Conservation (phyloP, 2,797 vertebrate genomes). For the Mycteria americana region DNA sequence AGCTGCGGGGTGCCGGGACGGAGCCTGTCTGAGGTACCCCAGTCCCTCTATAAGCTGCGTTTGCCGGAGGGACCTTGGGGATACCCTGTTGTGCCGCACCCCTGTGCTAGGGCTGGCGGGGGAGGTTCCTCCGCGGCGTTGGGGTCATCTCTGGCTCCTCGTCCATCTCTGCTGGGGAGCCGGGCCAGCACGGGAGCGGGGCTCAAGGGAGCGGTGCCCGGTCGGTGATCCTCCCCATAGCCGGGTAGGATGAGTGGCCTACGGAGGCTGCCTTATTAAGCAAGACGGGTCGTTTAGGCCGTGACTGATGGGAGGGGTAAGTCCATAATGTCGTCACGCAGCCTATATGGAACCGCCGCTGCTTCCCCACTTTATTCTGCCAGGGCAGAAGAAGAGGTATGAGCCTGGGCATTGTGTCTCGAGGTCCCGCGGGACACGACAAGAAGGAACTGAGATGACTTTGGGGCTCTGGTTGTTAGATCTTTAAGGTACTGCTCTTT, state of each 20-base stretch:
- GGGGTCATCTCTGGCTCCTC: no score
- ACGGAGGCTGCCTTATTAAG: no score
- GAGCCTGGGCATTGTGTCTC: background rate
- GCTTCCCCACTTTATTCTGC: no score
- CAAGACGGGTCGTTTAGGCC: no score
- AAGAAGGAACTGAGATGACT: background rate
- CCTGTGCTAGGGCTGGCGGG: fast-evolving
- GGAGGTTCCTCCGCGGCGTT: no score
- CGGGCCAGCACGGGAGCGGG: no score
- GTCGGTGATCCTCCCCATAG: fast-evolving
- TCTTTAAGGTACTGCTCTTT: background rate
- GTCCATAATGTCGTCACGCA: background rate
- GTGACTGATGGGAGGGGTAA: fast-evolving
- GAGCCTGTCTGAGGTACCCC: fast-evolving
- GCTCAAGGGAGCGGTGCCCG: background rate
- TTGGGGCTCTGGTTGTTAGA: background rate
- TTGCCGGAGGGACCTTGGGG: fast-evolving
- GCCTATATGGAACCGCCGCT: fast-evolving
- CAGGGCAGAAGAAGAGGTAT: fast-evolving
- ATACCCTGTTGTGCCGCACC: fast-evolving
- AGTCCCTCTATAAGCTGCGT: fast-evolving
- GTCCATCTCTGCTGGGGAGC: background rate
- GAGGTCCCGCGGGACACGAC: fast-evolving
- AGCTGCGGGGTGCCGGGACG: fast-evolving
- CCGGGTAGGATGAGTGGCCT: fast-evolving